Evolutionary conservation across 2,888 invertebrate species (phyloP).

Genomic region (Volucella bombylans): DNA sequence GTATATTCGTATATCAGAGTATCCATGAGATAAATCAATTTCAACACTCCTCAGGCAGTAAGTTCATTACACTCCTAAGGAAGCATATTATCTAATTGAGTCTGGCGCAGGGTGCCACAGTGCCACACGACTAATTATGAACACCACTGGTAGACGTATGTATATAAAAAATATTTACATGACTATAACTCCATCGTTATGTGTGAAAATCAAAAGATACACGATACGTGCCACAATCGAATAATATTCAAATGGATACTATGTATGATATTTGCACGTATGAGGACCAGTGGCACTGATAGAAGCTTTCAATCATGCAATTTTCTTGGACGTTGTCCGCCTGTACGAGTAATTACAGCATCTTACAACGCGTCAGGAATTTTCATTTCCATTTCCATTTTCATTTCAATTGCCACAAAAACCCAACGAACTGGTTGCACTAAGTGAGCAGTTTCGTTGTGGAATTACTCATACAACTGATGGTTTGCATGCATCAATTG

Average conservation of each 20-base stretch:
- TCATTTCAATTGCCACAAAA: conserved; percentile 64
- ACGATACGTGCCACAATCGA: conserved; percentile 44
- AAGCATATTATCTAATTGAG: conserved; percentile 66
- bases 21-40: too few relatives aligned
- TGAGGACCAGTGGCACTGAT: conserved; percentile 23
- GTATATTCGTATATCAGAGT: too few relatives aligned
- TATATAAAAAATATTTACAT: conserved; percentile 46
- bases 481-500: conserved; percentile 66
- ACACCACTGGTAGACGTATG: conserved; percentile 35
- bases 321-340: conserved; percentile 65
- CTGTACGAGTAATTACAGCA: conserved; percentile 64
- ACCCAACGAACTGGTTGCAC: conserved; percentile 68
- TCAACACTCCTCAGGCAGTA: conserved; percentile 2
- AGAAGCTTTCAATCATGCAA: conserved; percentile 70
- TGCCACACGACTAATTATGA: conserved; percentile 55
- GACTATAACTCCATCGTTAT: conserved; percentile 2
- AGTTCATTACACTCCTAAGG: conserved; percentile 61
- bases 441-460: conserved; percentile 68
- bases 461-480: conserved; percentile 35
- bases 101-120: conserved; percentile 67
- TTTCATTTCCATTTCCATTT: conserved; percentile 67
- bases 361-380: conserved; percentile 59
- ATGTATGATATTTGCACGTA: too few relatives aligned
- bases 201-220: conserved; percentile 42
- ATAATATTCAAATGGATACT: conserved; percentile 38